phyloP scores from a whole-genome alignment of 2,888 invertebrate species.

The Crioceris asparagi region DNA sequence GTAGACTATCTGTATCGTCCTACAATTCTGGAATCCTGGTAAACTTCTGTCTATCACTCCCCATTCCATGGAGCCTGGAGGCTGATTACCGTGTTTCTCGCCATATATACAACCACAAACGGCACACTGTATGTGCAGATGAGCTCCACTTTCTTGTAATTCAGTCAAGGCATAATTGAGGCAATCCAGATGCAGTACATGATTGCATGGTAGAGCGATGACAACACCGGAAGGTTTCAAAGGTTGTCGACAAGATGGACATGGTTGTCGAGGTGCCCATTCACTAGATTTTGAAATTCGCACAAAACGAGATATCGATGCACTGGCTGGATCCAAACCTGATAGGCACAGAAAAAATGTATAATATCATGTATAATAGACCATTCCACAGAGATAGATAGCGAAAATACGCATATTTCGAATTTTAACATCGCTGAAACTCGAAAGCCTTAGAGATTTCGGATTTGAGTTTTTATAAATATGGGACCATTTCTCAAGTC shows the following conservation, averaged over 20 bases:
- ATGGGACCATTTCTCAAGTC: no score
- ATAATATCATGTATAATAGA: no score
- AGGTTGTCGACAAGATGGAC: conserved; percentile 57
- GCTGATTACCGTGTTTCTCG: conserved; percentile 69
- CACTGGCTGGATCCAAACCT: conserved; percentile 47
- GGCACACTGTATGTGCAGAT: conserved; percentile 71
- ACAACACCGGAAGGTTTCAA: conserved; percentile 41
- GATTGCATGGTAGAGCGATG: conserved; percentile 62
- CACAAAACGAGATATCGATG: conserved; percentile 59
- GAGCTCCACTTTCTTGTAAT: conserved; percentile 40
- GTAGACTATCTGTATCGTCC: conserved; percentile 75
- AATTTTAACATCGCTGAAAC: no score
- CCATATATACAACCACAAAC: conserved; percentile 80
- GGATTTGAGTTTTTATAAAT: no score
- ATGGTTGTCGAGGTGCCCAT: conserved; percentile 60
- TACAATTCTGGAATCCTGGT: conserved; percentile 56
- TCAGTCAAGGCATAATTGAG: conserved; percentile 63
- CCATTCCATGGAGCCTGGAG: conserved; percentile 76
- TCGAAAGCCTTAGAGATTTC: no score
- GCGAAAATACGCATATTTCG: no score
- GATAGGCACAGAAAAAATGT: conserved; percentile 17
- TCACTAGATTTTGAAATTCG: conserved; percentile 53
- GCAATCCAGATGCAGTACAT: conserved; percentile 72
- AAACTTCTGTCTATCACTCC: conserved; percentile 55
- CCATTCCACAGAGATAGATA: no score